A percentile compares a stretch with the other conserved stretches of the same genome.
These are phyloP conservation scores for Oncorhynchus tshawytscha DNA, from an alignment of 2,113 vertebrate genomes.

Conservation along the genomic window DNA sequence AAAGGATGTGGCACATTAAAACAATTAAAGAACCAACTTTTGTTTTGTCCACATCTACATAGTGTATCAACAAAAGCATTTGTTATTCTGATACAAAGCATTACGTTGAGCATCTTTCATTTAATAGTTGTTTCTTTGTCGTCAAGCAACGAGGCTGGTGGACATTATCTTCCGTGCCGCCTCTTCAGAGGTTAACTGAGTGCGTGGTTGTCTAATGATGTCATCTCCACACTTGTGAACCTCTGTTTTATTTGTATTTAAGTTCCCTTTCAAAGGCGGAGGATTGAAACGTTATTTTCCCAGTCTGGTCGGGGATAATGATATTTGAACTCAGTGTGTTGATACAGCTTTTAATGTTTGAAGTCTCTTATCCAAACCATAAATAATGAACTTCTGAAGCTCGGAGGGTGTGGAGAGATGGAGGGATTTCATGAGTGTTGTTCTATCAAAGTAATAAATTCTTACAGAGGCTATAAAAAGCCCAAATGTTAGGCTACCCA, in stretches of 20 bases:
- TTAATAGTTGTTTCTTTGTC: neutral
- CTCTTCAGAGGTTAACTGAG: neutral
- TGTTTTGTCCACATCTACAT: neutral
- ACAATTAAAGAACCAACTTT: no score
- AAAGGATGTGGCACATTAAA: neutral
- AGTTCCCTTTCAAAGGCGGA: slow-evolving; percentile 32
- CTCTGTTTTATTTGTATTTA: slow-evolving; percentile 4
- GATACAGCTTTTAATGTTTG: slow-evolving; percentile 37
- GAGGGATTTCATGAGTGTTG: slow-evolving; percentile 8
- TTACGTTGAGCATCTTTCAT: slow-evolving; percentile 20
- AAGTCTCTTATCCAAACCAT: slow-evolving; percentile 40
- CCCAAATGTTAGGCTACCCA: slow-evolving; percentile 9
- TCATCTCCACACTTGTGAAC: slow-evolving; percentile 24
- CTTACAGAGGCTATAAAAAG: slow-evolving; percentile 10
- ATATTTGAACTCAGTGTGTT: slow-evolving; percentile 50
- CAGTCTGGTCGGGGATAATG: slow-evolving; percentile 21
- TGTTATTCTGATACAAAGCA: neutral
- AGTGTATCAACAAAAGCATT: neutral
- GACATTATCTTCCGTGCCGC: neutral
- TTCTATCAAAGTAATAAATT: slow-evolving; percentile 31
- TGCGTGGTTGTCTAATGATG: slow-evolving; percentile 3
- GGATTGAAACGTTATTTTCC: slow-evolving; percentile 30
- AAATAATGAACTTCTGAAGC: slow-evolving; percentile 43
- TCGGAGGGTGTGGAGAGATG: slow-evolving; percentile 17
- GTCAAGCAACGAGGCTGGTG: neutral